Conservation (phyloP, 2,888 invertebrate species). For the Limnephilus auricula region DNA sequence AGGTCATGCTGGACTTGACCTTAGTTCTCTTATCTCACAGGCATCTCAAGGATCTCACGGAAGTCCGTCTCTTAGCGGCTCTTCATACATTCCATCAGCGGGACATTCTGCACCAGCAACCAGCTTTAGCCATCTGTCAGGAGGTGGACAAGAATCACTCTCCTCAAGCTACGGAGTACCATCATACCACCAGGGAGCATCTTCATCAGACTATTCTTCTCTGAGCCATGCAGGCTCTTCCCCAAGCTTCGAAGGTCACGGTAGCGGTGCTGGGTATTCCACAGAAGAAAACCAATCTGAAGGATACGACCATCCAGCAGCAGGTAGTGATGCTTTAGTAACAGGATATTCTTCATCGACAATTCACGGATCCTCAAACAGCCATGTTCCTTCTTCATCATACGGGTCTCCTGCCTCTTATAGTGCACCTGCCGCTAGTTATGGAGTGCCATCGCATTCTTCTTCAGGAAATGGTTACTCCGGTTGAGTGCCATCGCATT, state of each 20-base stretch:
- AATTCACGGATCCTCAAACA: conserved; percentile 35
- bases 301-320: conserved; percentile 1
- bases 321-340: conserved; percentile 16
- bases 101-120: conserved; percentile 64
- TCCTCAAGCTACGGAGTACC: conserved; percentile 56
- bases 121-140: conserved; percentile 68
- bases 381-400: conserved; percentile 16
- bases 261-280: conserved; percentile 34
- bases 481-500: conserved; percentile 61
- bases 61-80: conserved; percentile 63
- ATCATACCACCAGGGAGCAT: conserved; percentile 47
- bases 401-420: conserved; percentile 9
- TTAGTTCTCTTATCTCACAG: conserved; percentile 9
- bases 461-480: conserved; percentile 44
- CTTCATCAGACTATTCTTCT: conserved; percentile 36
- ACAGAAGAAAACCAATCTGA: conserved; percentile 50
- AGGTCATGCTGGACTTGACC: conserved; percentile 43
- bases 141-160: conserved; percentile 61
- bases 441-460: conserved; percentile 62
- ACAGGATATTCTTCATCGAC: conserved; percentile 44
- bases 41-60: conserved; percentile 59
- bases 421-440: conserved; percentile 39
- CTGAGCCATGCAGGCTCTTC: conserved; percentile 48
- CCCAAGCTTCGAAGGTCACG: conserved; percentile 43
- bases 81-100: conserved; percentile 63